Conservation (phyloP, 2,888 invertebrate genomes). For the Papilio gigon region DNA sequence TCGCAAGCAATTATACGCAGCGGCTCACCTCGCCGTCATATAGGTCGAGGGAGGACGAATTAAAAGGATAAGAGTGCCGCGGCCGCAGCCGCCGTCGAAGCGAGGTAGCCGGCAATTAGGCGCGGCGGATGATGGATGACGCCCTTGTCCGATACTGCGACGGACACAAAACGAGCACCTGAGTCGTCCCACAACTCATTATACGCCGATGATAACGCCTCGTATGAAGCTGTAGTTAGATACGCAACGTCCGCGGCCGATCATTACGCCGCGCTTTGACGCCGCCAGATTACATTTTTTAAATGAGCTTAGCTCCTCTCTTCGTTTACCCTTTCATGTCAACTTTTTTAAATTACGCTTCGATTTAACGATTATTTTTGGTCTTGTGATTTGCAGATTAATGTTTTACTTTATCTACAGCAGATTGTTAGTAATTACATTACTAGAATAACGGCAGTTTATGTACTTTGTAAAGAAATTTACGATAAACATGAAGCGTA, state of each 20-base stretch:
- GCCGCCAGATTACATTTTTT: slow-evolving; percentile 63
- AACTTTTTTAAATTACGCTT: slow-evolving; percentile 29
- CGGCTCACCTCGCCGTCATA: slow-evolving; percentile 60
- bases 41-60: slow-evolving; percentile 74
- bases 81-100: slow-evolving; percentile 50
- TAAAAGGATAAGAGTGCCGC: slow-evolving; percentile 76
- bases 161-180: slow-evolving; percentile 75
- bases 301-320: slow-evolving; percentile 49
- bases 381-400: not conserved
- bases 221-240: slow-evolving; percentile 76
- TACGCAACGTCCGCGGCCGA: slow-evolving; percentile 63
- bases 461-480: too few species aligned
- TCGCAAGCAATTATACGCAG: slow-evolving; percentile 71
- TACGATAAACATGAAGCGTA: too few species aligned
- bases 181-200: slow-evolving; percentile 72
- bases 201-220: slow-evolving; percentile 78
- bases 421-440: not conserved
- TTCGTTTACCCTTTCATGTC: slow-evolving; percentile 35
- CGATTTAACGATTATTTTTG: slow-evolving; percentile 25
- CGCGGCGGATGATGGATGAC: slow-evolving; percentile 78
- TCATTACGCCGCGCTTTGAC: slow-evolving; percentile 62
- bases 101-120: slow-evolving; percentile 82
- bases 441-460: not conserved
- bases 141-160: slow-evolving; percentile 67
- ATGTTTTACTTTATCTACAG: slow-evolving; percentile 5